Evolutionary conservation across 2,797 vertebrate genomes (phyloP), one percentile per base, ranked within the genome.

Genomic region (Hemibagrus guttatus): DNA sequence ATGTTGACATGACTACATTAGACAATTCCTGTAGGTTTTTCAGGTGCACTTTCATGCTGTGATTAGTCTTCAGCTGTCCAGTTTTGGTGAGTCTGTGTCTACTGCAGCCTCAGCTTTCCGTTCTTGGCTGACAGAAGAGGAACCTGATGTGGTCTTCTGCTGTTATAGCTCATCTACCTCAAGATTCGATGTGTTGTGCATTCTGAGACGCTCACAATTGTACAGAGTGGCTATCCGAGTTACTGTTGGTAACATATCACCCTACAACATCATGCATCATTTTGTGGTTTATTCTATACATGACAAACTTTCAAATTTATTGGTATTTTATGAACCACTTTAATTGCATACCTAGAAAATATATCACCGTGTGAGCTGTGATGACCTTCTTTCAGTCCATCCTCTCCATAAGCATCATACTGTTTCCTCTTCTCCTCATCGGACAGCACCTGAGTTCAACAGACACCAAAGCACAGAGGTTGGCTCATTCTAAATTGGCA

Each of bases 401-500:
- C 98, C 91, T 99, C 98, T 84, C 98, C 98, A 0, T 99, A 99
- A 0, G 94, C 90, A 81, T 99, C 98, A 0, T 99, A 99, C 76
- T 98, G 98, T 93, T 99, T 99, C 92, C 98, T 96, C 91, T 99
- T 99, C 92, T 99, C 98, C 90, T 99, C 97, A 12, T 99, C 98
- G 0, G 98, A 99, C 26, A 99, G 96, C 76, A 99, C 98, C 98
- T 99, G 69, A 21, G 79, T 49, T 58, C 76, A 85, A 87, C 19
- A 89, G 31, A 88, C 26, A 85, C 17, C n/a, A 76, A 31, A 61
- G 26, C 39, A 84, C 16, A 83, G 9, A 17, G 1, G 1, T 21
- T 1, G 4, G 71, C 26, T 66, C 31, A 56, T 42, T 46, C 35
- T 61, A 59, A 72, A 56, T 58, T 26, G 14, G 21, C 12, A 35